Evolutionary conservation across 2,888 invertebrate genomes (phyloP).

Genomic region (Nomada lathburiana): DNA sequence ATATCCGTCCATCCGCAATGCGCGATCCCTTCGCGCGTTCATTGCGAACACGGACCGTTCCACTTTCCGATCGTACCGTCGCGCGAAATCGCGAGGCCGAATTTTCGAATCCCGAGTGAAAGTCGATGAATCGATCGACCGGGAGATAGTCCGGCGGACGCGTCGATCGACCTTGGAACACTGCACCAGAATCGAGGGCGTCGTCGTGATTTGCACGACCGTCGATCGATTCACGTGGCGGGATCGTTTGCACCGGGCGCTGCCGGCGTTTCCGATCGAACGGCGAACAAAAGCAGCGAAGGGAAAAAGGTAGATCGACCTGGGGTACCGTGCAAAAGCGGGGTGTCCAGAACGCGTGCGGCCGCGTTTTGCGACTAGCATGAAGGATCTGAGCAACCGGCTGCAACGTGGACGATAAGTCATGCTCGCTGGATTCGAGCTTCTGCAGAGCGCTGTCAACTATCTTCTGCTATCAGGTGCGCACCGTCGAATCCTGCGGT

Average conservation of each 20-base stretch:
- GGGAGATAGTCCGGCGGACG: not conserved
- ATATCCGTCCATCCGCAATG: not conserved
- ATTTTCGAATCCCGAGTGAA: not conserved
- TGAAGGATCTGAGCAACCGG: constrained; percentile 2
- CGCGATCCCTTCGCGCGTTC: not conserved
- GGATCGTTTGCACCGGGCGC: constrained; percentile 38
- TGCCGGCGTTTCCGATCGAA: constrained; percentile 17
- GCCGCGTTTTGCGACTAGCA: constrained; percentile 34
- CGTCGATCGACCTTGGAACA: constrained; percentile 29
- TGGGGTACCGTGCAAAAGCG: not conserved
- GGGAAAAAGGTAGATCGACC: constrained; percentile 40
- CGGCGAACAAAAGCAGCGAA: constrained; percentile 1
- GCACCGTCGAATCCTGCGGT: constrained; percentile 41
- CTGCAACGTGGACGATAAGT: constrained; percentile 61
- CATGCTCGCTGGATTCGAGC: constrained; percentile 81
- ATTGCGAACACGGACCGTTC: no score
- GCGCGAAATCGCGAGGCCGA: no score
- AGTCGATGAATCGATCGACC: not conserved
- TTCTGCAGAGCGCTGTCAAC: constrained; percentile 79
- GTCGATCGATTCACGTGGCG: constrained; percentile 25
- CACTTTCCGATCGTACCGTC: no score
- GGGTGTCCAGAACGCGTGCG: constrained; percentile 8
- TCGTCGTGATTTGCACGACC: constrained; percentile 36
- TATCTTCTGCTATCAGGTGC: constrained; percentile 81
- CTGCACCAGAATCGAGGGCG: constrained; percentile 35